Percentiles rank a stretch among this genome's conserved stretches.
These are phyloP conservation scores for Drosophila formosana DNA, from an alignment of 2,888 invertebrate genomes.

Conservation along the genomic window DNA sequence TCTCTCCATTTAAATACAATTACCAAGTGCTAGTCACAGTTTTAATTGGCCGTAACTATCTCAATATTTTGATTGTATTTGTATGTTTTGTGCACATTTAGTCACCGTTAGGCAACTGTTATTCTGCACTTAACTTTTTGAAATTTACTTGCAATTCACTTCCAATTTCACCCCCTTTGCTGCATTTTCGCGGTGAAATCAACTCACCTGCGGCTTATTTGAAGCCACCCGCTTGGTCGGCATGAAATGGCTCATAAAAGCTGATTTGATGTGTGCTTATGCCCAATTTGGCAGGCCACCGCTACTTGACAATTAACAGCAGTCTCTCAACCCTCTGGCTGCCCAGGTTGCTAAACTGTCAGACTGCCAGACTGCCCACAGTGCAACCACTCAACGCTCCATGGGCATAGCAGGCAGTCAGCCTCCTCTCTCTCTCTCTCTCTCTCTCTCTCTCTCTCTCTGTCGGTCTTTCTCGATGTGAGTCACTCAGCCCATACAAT, in stretches of 20 bases:
- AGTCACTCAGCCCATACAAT: slow-evolving; percentile 39
- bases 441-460: not conserved
- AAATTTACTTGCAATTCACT: too few species aligned
- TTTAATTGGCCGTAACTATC: too few species aligned
- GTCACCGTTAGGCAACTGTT: not conserved
- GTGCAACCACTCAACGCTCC: slow-evolving; percentile 46
- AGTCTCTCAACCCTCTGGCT: slow-evolving; percentile 15
- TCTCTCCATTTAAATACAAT: too few species aligned
- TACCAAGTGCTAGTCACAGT: too few species aligned
- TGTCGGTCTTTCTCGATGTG: slow-evolving; percentile 1
- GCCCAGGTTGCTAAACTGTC: not conserved
- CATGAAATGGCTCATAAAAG: slow-evolving; percentile 29
- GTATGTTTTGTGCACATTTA: not conserved
- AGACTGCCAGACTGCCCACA: slow-evolving; percentile 56
- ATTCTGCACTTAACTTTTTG: not conserved
- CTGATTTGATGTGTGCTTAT: slow-evolving; percentile 29
- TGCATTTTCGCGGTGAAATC: slow-evolving; percentile 1
- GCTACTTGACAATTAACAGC: slow-evolving; percentile 43
- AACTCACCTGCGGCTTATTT: slow-evolving; percentile 31
- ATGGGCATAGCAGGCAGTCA: slow-evolving; percentile 36
- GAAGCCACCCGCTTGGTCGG: slow-evolving; percentile 33
- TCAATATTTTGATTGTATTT: not conserved
- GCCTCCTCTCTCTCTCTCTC: not conserved
- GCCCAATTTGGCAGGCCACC: slow-evolving; percentile 31
- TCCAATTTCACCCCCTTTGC: not conserved